Percentiles rank a stretch among this genome's conserved stretches.
Evolutionary conservation across 2,113 vertebrate species (phyloP).

Genomic region (Hymenochirus boettgeri): DNA sequence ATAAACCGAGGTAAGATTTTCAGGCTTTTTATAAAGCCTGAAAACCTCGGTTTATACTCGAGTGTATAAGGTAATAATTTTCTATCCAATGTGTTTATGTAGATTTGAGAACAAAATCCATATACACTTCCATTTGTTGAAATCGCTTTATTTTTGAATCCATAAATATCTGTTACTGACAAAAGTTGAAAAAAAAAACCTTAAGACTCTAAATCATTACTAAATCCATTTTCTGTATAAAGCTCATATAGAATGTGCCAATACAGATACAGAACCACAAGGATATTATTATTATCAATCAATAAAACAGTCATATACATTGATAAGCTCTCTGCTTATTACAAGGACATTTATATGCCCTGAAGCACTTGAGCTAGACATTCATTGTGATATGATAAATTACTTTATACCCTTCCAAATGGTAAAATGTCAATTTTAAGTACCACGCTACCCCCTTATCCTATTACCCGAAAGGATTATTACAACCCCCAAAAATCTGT

Average conservation of each 20-base stretch:
- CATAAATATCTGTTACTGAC: constrained; percentile 22
- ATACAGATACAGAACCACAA: constrained; percentile 70
- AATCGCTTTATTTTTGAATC: constrained; percentile 13
- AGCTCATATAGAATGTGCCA: constrained; percentile 82
- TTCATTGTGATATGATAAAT: neutral
- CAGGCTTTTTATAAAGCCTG: too few species aligned
- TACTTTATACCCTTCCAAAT: neutral
- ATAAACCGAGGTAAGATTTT: too few species aligned
- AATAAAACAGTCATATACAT: constrained; percentile 72
- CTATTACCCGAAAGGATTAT: constrained; percentile 7
- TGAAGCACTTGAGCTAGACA: neutral
- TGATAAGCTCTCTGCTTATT: constrained; percentile 60
- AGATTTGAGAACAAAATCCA: too few species aligned
- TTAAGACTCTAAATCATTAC: constrained; percentile 15
- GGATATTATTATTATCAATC: constrained; percentile 73
- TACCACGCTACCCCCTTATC: neutral
- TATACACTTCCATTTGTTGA: too few species aligned
- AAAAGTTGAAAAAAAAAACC: neutral
- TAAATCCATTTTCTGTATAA: constrained; percentile 56
- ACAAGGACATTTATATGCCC: constrained; percentile 1
- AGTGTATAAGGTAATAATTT: too few species aligned
- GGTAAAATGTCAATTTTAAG: neutral
- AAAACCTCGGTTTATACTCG: too few species aligned
- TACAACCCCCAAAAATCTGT: constrained; percentile 60
- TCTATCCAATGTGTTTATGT: too few species aligned